Evolutionary conservation across 2,797 vertebrate genomes (phyloP).

Genomic region (Cottoperca gobio): DNA sequence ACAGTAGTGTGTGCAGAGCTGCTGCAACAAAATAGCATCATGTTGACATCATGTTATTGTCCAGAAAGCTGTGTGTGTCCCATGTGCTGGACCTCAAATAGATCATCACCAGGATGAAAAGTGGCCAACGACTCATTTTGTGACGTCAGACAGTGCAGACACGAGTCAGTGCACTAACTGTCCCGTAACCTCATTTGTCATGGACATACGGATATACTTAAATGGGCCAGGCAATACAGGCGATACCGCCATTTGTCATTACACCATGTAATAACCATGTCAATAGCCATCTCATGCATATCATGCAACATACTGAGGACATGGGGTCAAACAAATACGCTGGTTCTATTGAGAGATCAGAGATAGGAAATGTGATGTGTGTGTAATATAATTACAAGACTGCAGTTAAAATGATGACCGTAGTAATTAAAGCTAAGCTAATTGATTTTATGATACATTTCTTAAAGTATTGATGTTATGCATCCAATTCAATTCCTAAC

Average conservation of each 20-base stretch:
- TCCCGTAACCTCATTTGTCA: conserved; percentile 40
- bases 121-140: conserved; percentile 12
- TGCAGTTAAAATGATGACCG: not conserved
- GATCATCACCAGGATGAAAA: conserved; percentile 7
- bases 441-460: not conserved
- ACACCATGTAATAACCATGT: conserved; percentile 48
- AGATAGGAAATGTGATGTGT: not conserved
- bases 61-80: conserved; percentile 24
- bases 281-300: conserved; percentile 30
- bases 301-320: conserved; percentile 27
- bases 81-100: conserved; percentile 10
- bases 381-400: not conserved
- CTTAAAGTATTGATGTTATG: not conserved
- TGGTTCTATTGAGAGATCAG: not conserved
- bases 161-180: conserved; percentile 24
- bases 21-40: conserved; percentile 39
- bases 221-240: conserved; percentile 31
- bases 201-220: conserved; percentile 36
- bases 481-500: not conserved
- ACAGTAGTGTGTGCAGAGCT: conserved; percentile 32
- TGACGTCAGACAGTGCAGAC: conserved; percentile 16
- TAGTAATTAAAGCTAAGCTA: not conserved
- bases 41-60: conserved; percentile 30
- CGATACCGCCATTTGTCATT: conserved; percentile 53
- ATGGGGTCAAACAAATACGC: conserved; percentile 31